These are phyloP conservation scores for Zootoca vivipara DNA, from an alignment of 2,113 vertebrate species.

Conservation along the genomic window DNA sequence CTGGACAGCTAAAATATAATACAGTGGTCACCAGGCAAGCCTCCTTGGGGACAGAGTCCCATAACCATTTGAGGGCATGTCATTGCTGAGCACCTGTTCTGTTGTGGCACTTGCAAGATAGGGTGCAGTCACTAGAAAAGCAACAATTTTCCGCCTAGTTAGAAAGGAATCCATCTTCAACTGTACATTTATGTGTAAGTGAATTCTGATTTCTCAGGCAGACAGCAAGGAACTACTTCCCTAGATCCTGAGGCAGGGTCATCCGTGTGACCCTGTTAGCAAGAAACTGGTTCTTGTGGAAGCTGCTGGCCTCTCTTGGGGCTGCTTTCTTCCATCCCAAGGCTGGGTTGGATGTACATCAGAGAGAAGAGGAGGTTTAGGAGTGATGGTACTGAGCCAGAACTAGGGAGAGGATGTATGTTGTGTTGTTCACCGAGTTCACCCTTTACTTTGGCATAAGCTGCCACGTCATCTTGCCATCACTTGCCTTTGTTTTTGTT, in stretches of 20 bases:
- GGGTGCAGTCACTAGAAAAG: background rate
- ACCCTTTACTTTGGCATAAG: conserved; percentile 61
- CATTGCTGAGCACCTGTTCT: background rate
- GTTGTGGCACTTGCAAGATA: background rate
- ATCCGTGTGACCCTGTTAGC: background rate
- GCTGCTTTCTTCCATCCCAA: conserved; percentile 23
- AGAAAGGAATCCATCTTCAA: background rate
- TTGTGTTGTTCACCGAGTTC: conserved; percentile 46
- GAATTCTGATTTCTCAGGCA: background rate
- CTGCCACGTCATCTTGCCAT: conserved; percentile 59
- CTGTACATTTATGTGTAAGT: background rate
- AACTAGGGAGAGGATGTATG: conserved; percentile 44
- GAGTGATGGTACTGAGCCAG: background rate
- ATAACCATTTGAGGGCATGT: background rate
- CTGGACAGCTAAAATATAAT: background rate
- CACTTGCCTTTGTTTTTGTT: conserved; percentile 57
- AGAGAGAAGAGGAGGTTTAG: conserved; percentile 1
- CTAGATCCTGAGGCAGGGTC: background rate
- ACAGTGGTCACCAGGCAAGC: background rate
- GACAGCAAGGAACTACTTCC: background rate
- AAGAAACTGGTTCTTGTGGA: background rate
- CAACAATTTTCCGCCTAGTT: background rate
- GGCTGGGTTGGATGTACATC: background rate
- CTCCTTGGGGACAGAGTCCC: background rate
- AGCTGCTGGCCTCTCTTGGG: conserved; percentile 6